phyloP scores from a whole-genome alignment of 1,140 invertebrate genomes.

The Paracyclopina nana region DNA sequence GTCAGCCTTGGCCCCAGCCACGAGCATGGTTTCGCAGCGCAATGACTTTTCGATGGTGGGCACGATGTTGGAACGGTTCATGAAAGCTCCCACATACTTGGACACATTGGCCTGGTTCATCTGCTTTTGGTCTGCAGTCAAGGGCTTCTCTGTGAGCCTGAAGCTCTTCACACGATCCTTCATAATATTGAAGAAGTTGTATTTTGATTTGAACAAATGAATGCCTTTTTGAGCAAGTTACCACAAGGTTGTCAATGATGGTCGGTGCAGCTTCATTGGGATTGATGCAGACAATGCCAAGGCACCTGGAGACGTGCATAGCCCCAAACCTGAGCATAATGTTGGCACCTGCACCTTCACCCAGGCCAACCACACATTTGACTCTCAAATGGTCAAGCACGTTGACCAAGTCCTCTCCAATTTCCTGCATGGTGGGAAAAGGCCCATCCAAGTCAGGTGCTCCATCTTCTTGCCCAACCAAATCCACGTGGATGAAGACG shows the following conservation, averaged over 20 bases:
- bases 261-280: conserved; percentile 66
- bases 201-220: background rate
- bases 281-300: conserved; percentile 64
- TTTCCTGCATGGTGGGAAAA: conserved; percentile 57
- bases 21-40: conserved; percentile 51
- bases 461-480: conserved; percentile 14
- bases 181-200: background rate
- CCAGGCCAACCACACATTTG: conserved; percentile 56
- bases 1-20: conserved; percentile 57
- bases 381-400: conserved; percentile 59
- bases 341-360: conserved; percentile 74
- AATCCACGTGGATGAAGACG: conserved; percentile 49
- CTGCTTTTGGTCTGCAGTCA: background rate
- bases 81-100: conserved; percentile 8
- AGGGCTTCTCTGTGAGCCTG: background rate
- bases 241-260: conserved; percentile 66
- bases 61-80: conserved; percentile 32
- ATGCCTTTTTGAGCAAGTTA: conserved; percentile 23
- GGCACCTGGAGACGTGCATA: conserved; percentile 45
- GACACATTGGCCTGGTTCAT: conserved; percentile 3
- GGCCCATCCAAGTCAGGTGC: background rate
- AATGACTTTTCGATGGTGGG: conserved; percentile 35
- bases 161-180: background rate
- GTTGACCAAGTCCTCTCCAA: conserved; percentile 60
- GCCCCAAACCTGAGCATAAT: conserved; percentile 62